Percentiles rank a stretch among this genome's conserved stretches.
phyloP scores from a whole-genome alignment of 2,888 invertebrate genomes.

The Drosophila fungiperda region DNA sequence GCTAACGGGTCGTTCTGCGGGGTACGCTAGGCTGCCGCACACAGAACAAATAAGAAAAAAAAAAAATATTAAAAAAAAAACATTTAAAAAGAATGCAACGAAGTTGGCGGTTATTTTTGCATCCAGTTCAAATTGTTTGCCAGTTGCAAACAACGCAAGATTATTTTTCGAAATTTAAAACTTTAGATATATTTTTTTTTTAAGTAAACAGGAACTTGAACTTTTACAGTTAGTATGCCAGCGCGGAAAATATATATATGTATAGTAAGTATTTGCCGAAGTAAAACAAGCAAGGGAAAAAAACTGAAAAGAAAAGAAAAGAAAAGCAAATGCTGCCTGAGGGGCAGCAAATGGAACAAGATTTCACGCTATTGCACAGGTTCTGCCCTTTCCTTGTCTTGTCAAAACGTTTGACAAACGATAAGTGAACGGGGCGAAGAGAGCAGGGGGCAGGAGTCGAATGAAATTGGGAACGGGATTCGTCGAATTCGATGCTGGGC shows the following conservation, averaged over 20 bases:
- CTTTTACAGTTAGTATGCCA: constrained; percentile 58
- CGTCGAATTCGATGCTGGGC: constrained; percentile 12
- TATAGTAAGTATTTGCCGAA: constrained; percentile 17
- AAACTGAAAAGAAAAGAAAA: constrained; percentile 4
- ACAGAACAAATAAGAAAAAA: constrained; percentile 67
- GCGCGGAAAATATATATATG: constrained; percentile 12
- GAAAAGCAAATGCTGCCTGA: constrained; percentile 14
- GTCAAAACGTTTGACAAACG: constrained; percentile 76
- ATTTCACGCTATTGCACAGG: constrained; percentile 53
- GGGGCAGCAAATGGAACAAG: constrained; percentile 30
- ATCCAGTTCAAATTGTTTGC: constrained; percentile 67
- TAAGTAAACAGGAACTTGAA: constrained; percentile 61
- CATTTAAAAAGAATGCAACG: constrained; percentile 35
- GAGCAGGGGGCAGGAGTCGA: background rate
- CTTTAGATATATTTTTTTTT: constrained; percentile 39
- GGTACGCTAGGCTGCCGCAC: constrained; percentile 17
- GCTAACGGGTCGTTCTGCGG: background rate
- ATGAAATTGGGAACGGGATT: constrained; percentile 26
- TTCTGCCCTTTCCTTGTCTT: constrained; percentile 76
- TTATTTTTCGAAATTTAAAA: constrained; percentile 67
- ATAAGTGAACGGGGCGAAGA: constrained; percentile 46
- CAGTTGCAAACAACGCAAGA: constrained; percentile 66
- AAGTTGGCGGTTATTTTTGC: constrained; percentile 64
- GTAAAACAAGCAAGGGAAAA: background rate
- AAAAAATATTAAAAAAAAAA: background rate